Percentiles rank a stretch among this genome's conserved stretches.
Evolutionary conservation across 2,888 invertebrate genomes (phyloP).

Genomic region (Nasonovia ribisnigri): DNA sequence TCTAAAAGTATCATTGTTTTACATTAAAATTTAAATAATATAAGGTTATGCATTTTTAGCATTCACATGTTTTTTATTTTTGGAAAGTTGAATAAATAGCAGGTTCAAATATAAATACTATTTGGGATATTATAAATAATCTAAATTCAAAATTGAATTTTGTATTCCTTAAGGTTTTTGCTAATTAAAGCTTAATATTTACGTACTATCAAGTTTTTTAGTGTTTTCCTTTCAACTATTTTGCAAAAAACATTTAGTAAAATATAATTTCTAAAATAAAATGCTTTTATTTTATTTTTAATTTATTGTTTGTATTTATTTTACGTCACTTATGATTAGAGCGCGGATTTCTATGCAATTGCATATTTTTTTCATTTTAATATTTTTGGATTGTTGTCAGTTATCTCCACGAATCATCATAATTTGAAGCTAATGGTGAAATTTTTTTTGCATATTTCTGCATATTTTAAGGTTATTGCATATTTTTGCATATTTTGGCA

Average conservation of each 20-base stretch:
- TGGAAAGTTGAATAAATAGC: background rate
- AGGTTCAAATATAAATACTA: background rate
- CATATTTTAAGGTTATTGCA: too few relatives aligned
- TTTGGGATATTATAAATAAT: background rate
- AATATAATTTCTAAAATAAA: background rate
- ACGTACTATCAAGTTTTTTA: background rate
- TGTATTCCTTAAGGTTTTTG: background rate
- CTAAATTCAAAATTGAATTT: background rate
- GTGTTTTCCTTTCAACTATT: background rate
- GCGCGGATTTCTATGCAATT: too few relatives aligned
- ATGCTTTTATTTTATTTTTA: background rate
- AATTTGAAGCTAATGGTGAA: too few relatives aligned
- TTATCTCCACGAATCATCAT: too few relatives aligned
- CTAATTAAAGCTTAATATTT: background rate
- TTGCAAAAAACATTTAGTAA: background rate
- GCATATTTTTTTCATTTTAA: too few relatives aligned
- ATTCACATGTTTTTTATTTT: background rate
- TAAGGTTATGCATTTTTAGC: background rate
- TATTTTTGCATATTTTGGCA: too few relatives aligned
- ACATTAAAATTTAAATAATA: background rate
- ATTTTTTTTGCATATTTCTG: too few relatives aligned
- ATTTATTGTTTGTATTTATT: too few relatives aligned
- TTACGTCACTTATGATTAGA: too few relatives aligned
- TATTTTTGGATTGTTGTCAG: too few relatives aligned
- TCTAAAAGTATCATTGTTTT: background rate